Conservation (phyloP, 2,797 vertebrate genomes). For the Myotis pilosus region DNA sequence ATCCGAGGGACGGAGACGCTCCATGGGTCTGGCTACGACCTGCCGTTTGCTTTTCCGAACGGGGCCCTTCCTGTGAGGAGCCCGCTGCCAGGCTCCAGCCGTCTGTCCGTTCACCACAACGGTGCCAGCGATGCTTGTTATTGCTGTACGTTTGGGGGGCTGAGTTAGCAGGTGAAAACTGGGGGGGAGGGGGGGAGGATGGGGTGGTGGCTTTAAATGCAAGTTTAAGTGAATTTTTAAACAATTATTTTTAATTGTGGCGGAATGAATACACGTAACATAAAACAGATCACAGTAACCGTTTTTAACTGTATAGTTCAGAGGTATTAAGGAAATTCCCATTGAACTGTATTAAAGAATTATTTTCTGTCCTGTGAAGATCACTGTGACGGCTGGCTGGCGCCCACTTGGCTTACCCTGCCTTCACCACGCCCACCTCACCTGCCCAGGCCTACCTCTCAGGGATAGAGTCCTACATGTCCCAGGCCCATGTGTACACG, state of each 20-base stretch:
- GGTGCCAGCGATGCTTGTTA: accelerated
- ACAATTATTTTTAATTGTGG: neutral
- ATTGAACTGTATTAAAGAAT: neutral
- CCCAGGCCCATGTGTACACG: accelerated
- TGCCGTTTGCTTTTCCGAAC: neutral
- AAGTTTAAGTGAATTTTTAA: neutral
- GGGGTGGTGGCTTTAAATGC: neutral
- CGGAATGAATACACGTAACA: neutral
- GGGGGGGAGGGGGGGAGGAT: accelerated
- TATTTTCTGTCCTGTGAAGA: neutral
- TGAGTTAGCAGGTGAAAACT: neutral
- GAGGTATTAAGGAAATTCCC: neutral
- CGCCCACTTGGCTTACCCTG: accelerated
- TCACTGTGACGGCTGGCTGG: accelerated
- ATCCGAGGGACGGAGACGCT: accelerated
- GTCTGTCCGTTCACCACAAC: neutral
- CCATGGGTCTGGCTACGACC: accelerated
- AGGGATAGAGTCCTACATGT: neutral
- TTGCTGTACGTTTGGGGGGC: accelerated
- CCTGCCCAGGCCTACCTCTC: neutral
- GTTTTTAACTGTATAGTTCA: neutral
- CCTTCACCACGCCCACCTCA: accelerated
- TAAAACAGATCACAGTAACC: neutral
- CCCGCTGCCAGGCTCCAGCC: too few species aligned
- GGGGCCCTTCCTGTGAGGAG: neutral